Evolutionary conservation across 2,888 invertebrate genomes (phyloP).

Genomic region (Drosophila macrothrix): DNA sequence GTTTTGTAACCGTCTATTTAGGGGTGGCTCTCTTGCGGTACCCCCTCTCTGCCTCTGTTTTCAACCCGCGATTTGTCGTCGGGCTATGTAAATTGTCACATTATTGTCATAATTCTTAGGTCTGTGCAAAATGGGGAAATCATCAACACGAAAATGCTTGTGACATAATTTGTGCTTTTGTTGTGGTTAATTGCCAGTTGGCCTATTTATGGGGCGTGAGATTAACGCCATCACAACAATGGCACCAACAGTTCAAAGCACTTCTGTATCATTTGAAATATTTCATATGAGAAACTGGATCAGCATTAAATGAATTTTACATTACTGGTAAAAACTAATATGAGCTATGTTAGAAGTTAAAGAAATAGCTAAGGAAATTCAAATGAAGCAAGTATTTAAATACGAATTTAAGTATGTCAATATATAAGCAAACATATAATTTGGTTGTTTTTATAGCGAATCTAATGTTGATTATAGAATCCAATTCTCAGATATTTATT

Average conservation of each 20-base stretch:
- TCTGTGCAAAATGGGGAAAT: slow-evolving; percentile 50
- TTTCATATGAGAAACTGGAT: background rate
- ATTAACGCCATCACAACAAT: slow-evolving; percentile 31
- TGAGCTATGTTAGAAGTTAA: background rate
- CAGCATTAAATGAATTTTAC: background rate
- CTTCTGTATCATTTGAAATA: slow-evolving; percentile 15
- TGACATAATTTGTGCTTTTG: slow-evolving; percentile 74
- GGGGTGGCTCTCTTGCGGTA: slow-evolving; percentile 46
- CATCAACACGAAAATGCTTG: slow-evolving; percentile 63
- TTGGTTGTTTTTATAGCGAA: background rate
- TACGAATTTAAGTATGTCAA: background rate
- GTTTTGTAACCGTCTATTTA: slow-evolving; percentile 49
- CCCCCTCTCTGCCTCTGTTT: slow-evolving; percentile 8
- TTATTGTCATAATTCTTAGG: slow-evolving; percentile 72
- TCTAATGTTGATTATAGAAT: background rate
- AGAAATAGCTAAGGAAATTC: background rate
- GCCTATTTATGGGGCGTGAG: slow-evolving; percentile 50
- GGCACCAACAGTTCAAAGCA: slow-evolving; percentile 16
- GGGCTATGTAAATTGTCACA: slow-evolving; percentile 72
- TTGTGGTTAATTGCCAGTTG: slow-evolving; percentile 74
- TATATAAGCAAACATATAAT: background rate
- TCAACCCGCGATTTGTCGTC: slow-evolving; percentile 58
- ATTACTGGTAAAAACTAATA: background rate
- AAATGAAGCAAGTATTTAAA: background rate
- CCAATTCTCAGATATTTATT: no score